Base-by-base conservation (phyloP, 2,888 invertebrate species). In the Caenorhabditis wallacei region DNA sequence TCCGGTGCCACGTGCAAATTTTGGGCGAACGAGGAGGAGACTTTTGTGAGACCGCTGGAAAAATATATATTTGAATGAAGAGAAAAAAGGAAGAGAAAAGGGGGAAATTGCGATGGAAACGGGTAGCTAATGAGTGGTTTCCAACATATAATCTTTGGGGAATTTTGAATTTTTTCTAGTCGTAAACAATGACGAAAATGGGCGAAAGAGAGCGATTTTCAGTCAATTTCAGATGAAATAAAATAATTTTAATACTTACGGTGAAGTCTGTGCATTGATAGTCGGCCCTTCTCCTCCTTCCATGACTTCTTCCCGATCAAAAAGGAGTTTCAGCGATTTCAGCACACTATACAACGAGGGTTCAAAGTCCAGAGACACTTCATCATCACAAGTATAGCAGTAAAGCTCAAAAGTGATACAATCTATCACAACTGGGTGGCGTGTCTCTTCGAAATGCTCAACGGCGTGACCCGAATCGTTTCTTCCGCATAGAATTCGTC, bases 351-450 rank as follows among this genome's bases (percentile, higher is more conserved):
- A 63, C 95, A 88, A 94, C 0, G 82, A 54, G 0, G 72, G 63
- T 20, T 82, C 82, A 43, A 82, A 82, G 37, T 78, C 72, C 7
- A 82, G 48, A 8, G 61, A 94, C 69, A 95, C 94, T 93, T 95
- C 95, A 89, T 95, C 95, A 93, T 95, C 95, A 93, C 95, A 95
- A 92, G 94, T 94, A 92, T 95, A 95, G 92, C 96, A 96, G 93
- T 94, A 96, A 88, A 95, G 95, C 66, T 95, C 94, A 89, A 94
- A 94, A 89, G 94, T 94, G 91, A 95, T 94, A 92, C 95, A 95
- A 92, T 95, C 95, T 93, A 96, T 95, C 92, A 95, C 95, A 56
- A 96, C 94, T 89, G 94, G 94, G 92, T 96, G 96, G 85, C 94
- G 93, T 80, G 92, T 92, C 81, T 93, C 92, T 74, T 94, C 93